Conservation (phyloP, 92 coral and sea anemone species). For the Epizoanthus illoricatus region DNA sequence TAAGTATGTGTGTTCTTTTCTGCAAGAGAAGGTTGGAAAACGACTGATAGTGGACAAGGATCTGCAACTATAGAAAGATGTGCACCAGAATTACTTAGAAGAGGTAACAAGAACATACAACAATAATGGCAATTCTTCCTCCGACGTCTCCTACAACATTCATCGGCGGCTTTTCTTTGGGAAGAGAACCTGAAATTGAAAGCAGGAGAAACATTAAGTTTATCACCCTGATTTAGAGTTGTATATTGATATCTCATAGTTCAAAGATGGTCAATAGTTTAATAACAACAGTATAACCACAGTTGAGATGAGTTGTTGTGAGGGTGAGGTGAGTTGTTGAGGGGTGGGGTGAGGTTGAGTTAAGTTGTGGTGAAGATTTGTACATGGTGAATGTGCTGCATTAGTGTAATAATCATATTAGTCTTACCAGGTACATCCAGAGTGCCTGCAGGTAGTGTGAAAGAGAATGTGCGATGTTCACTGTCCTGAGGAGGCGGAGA, state of each 20-base stretch:
- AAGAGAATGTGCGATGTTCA: constrained; percentile 68
- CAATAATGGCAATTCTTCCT: constrained; percentile 96
- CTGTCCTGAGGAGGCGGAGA: constrained; percentile 87
- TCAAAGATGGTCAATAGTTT: too few relatives aligned
- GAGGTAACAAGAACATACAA: constrained; percentile 54
- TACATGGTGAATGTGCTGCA: not conserved
- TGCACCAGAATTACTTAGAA: not conserved
- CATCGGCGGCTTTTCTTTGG: constrained; percentile 97
- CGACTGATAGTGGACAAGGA: not conserved
- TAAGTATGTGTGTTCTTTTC: too few relatives aligned
- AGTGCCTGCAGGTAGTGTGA: constrained; percentile 51
- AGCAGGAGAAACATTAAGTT: not conserved
- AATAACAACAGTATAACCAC: too few relatives aligned
- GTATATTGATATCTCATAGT: too few relatives aligned
- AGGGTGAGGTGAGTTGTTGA: too few relatives aligned
- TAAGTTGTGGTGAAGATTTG: too few relatives aligned
- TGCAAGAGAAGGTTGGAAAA: too few relatives aligned
- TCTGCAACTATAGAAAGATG: not conserved
- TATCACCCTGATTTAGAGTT: not conserved
- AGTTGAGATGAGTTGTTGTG: too few relatives aligned
- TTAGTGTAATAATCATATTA: not conserved
- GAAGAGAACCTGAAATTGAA: constrained; percentile 69
- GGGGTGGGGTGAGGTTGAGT: too few relatives aligned
- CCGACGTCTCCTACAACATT: constrained; percentile 99
- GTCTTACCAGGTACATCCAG: constrained; percentile 72